A percentile compares a stretch with the other conserved stretches of the same genome.
Conservation (phyloP, 2,797 vertebrate species). For the Buphagus erythrorhynchus region DNA sequence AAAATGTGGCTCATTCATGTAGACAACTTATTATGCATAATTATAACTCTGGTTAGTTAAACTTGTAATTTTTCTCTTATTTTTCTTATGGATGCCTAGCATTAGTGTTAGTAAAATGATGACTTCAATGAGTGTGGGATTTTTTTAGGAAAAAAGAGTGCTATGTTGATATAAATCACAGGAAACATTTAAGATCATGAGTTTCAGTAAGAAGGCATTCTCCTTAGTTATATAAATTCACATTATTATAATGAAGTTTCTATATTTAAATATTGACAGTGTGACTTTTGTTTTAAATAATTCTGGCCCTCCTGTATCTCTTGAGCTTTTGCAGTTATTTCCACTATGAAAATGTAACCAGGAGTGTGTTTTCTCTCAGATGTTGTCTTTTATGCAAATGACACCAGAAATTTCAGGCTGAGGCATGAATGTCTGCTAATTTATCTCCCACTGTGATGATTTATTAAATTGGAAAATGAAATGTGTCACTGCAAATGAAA, state of each 20-base stretch:
- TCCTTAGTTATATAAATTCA: background rate
- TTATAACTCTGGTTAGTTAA: slow-evolving; percentile 46
- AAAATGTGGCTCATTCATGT: background rate
- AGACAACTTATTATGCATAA: slow-evolving; percentile 3
- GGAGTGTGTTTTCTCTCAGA: background rate
- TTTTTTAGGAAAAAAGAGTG: slow-evolving; percentile 4
- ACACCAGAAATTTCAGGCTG: slow-evolving; percentile 37
- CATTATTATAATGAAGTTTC: background rate
- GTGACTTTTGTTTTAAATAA: background rate
- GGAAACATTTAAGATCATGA: slow-evolving; percentile 35
- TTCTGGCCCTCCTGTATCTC: background rate
- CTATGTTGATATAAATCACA: background rate
- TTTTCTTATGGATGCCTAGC: slow-evolving; percentile 32
- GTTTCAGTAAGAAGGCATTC: background rate
- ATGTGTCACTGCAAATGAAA: slow-evolving; percentile 55
- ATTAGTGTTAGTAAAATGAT: slow-evolving; percentile 39
- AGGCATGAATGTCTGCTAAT: slow-evolving; percentile 23
- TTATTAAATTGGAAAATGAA: slow-evolving; percentile 44
- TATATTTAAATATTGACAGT: background rate
- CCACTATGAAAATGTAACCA: background rate
- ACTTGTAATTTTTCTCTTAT: slow-evolving; percentile 40
- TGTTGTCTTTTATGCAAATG: background rate
- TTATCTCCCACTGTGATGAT: slow-evolving; percentile 35
- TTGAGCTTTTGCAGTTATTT: background rate
- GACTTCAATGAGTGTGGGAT: background rate